These are phyloP conservation scores for Adelognathus sp. DNA, from an alignment of 2,888 invertebrate genomes.

Conservation along the genomic window DNA sequence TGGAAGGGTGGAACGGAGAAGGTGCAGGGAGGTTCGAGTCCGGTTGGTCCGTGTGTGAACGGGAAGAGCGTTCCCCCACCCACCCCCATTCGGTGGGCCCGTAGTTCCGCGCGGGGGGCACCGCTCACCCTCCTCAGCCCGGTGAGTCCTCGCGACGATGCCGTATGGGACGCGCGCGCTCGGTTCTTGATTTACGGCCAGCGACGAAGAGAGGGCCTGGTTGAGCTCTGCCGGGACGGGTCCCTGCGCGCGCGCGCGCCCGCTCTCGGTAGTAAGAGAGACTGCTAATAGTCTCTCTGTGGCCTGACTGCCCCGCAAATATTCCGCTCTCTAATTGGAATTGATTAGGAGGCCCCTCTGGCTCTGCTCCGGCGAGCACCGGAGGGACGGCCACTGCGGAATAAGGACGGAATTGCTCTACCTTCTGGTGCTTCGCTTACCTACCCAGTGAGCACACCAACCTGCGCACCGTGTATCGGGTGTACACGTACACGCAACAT, in stretches of 20 bases:
- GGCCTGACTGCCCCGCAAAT: constrained; percentile 76
- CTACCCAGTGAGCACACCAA: constrained; percentile 18
- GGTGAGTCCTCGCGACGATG: constrained; percentile 43
- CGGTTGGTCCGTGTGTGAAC: constrained; percentile 17
- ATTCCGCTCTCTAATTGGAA: constrained; percentile 81
- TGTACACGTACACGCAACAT: not conserved
- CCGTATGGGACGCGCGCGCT: constrained; percentile 56
- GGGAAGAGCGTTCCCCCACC: constrained; percentile 31
- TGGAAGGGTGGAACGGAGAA: constrained; percentile 35
- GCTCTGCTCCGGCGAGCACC: constrained; percentile 46
- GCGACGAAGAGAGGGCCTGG: constrained; percentile 57
- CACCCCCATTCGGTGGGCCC: constrained; percentile 25
- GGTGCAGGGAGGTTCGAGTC: constrained; percentile 37
- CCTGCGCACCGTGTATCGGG: not conserved
- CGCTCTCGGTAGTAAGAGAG: constrained; percentile 75
- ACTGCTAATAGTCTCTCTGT: constrained; percentile 79
- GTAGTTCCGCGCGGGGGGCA: constrained; percentile 15
- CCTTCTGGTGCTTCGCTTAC: constrained; percentile 41
- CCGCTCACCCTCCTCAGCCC: constrained; percentile 16
- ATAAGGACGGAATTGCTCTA: constrained; percentile 76
- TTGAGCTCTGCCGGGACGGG: constrained; percentile 59
- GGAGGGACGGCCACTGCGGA: constrained; percentile 64
- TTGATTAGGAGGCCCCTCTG: constrained; percentile 77
- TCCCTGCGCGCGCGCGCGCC: constrained; percentile 66
- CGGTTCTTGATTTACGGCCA: constrained; percentile 79